Percentiles rank a stretch among this genome's conserved stretches.
These are phyloP conservation scores for Cynodonichthys magdalenae DNA, from an alignment of 2,797 vertebrate species.

Conservation along the genomic window DNA sequence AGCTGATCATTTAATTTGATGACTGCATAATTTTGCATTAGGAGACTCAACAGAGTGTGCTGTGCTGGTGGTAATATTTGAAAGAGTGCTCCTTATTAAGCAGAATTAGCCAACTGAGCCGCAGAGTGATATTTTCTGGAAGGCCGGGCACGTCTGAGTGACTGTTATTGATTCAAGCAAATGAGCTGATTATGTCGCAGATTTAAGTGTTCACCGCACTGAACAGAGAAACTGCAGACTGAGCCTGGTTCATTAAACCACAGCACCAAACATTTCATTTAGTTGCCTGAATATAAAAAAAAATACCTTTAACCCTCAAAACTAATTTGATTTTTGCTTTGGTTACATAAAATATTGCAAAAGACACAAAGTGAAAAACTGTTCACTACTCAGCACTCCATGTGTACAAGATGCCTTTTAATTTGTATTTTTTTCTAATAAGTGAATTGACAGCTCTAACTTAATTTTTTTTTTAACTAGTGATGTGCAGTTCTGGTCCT, in stretches of 20 bases:
- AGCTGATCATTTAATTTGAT: slow-evolving; percentile 59
- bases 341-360: not conserved
- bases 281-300: slow-evolving; percentile 12
- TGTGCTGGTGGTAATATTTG: slow-evolving; percentile 40
- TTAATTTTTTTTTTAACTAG: too few species aligned
- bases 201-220: slow-evolving; percentile 27
- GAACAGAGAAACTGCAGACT: slow-evolving; percentile 21
- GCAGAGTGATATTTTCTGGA: slow-evolving; percentile 50
- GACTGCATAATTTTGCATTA: slow-evolving; percentile 63
- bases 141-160: slow-evolving; percentile 41
- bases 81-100: slow-evolving; percentile 54
- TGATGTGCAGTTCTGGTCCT: too few species aligned
- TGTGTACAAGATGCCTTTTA: too few species aligned
- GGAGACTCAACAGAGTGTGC: slow-evolving; percentile 40
- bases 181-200: slow-evolving; percentile 62
- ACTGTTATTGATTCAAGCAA: slow-evolving; percentile 58
- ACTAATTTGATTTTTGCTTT: slow-evolving; percentile 1
- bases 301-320: slow-evolving; percentile 9
- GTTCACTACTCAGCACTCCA: too few species aligned
- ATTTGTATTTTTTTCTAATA: too few species aligned
- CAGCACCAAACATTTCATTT: slow-evolving; percentile 24
- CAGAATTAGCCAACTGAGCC: slow-evolving; percentile 42
- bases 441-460: too few species aligned
- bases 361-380: too few species aligned
- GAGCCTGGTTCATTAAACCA: slow-evolving; percentile 43